A percentile compares a stretch with the other conserved stretches of the same genome.
Evolutionary conservation across 2,797 vertebrate genomes (phyloP).

Genomic region (Anolis apletophallus): DNA sequence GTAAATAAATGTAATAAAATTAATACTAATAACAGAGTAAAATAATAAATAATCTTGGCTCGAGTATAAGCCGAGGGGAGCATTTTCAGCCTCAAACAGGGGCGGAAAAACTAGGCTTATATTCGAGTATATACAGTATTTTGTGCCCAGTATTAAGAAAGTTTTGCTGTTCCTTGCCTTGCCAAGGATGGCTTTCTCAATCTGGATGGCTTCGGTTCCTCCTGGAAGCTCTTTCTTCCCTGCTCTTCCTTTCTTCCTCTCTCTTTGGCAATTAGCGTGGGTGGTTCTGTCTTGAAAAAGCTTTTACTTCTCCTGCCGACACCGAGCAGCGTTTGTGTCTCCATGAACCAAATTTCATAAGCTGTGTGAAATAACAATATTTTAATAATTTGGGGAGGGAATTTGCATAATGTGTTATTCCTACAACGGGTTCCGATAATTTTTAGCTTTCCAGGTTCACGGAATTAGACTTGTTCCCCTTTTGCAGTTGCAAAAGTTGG

Average conservation of each 20-base stretch:
- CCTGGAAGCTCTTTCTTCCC: not conserved
- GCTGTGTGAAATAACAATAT: conserved; percentile 11
- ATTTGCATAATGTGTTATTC: conserved; percentile 26
- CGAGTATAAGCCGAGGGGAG: too few species aligned
- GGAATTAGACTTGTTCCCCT: not conserved
- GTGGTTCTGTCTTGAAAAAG: conserved; percentile 35
- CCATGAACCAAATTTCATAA: conserved; percentile 15
- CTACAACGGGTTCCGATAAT: not conserved
- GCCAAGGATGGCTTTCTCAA: not conserved
- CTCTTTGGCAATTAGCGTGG: conserved; percentile 11
- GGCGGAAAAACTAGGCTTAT: too few species aligned
- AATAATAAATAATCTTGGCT: too few species aligned
- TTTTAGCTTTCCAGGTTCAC: not conserved
- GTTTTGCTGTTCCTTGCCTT: too few species aligned
- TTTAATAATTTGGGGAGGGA: conserved; percentile 8
- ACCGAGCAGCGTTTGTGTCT: conserved; percentile 4
- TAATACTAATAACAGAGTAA: too few species aligned
- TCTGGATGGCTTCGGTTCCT: not conserved
- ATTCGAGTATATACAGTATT: too few species aligned
- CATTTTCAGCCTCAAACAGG: too few species aligned
- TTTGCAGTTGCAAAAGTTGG: too few species aligned
- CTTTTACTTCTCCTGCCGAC: conserved; percentile 24
- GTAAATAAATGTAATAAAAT: too few species aligned
- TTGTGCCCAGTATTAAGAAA: not conserved
- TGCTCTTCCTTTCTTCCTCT: not conserved